Conservation (phyloP, 2,797 vertebrate species). For the Sebastes variabilis region DNA sequence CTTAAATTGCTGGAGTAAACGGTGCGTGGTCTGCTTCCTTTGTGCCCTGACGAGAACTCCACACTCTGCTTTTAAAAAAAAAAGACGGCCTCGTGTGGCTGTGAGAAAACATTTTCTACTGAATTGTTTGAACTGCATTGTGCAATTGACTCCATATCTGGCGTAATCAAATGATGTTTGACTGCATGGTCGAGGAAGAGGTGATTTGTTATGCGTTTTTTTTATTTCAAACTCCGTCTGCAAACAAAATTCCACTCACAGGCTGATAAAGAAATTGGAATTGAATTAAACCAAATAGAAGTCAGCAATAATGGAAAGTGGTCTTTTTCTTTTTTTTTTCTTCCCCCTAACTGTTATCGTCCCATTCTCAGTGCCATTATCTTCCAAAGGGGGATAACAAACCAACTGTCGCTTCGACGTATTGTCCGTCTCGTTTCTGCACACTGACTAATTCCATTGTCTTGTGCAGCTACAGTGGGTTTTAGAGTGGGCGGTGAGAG, state of each 20-base stretch:
- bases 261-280: conserved; percentile 47
- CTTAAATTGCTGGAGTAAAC: conserved; percentile 21
- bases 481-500: conserved; percentile 38
- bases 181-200: neutral
- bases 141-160: conserved; percentile 13
- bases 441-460: conserved; percentile 49
- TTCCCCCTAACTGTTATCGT: neutral
- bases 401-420: conserved; percentile 22
- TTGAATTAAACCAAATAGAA: conserved; percentile 51
- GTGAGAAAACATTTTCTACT: neutral
- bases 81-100: neutral
- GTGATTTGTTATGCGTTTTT: conserved; percentile 46
- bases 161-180: conserved; percentile 38
- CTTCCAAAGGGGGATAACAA: conserved; percentile 33
- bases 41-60: conserved; percentile 6
- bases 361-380: conserved; percentile 31
- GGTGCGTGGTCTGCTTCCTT: neutral
- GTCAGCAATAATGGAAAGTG: conserved; percentile 31
- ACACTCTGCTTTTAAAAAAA: conserved; percentile 6
- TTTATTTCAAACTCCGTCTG: conserved; percentile 28
- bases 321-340: neutral
- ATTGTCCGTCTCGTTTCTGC: conserved; percentile 39
- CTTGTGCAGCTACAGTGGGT: conserved; percentile 18
- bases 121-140: conserved; percentile 5
- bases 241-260: conserved; percentile 32